A percentile compares a stretch with the other conserved stretches of the same genome.
These are phyloP conservation scores for Drosophila anceps DNA, from an alignment of 2,888 invertebrate species.

Conservation along the genomic window DNA sequence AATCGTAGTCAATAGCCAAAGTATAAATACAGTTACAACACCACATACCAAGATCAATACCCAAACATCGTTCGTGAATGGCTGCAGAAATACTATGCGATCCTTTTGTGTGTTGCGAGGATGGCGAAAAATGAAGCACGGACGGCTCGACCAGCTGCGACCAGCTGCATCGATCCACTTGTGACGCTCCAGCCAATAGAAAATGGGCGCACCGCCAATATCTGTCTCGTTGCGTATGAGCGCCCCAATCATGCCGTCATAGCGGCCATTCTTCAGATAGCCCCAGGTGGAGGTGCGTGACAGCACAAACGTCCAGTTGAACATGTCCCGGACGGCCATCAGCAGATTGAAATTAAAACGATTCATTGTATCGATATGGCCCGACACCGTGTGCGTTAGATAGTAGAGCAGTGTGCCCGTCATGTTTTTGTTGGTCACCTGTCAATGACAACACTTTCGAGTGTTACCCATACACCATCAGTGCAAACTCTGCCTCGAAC, in stretches of 20 bases:
- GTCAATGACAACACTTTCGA: constrained; percentile 19
- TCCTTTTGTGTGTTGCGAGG: constrained; percentile 88
- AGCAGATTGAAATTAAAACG: constrained; percentile 88
- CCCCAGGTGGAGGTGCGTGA: constrained; percentile 88
- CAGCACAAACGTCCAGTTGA: constrained; percentile 87
- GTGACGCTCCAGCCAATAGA: constrained; percentile 88
- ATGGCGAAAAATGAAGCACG: constrained; percentile 89
- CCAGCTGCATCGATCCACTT: constrained; percentile 86
- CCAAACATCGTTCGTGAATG: constrained; percentile 88
- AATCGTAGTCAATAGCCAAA: constrained; percentile 74
- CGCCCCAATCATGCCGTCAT: constrained; percentile 88
- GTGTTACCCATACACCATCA: background rate
- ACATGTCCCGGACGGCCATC: constrained; percentile 88
- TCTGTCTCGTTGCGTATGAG: constrained; percentile 87
- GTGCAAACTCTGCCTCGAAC: background rate
- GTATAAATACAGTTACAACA: constrained; percentile 77
- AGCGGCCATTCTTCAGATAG: constrained; percentile 87
- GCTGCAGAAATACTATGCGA: constrained; percentile 88
- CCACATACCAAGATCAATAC: constrained; percentile 85
- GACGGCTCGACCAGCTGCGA: constrained; percentile 85
- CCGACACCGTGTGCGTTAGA: constrained; percentile 86
- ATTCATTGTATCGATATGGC: constrained; percentile 88
- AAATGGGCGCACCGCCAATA: constrained; percentile 89
- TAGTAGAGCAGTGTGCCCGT: constrained; percentile 86
- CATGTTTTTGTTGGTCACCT: constrained; percentile 85